A percentile compares a stretch with the other conserved stretches of the same genome.
These are phyloP conservation scores for Calliphora vicina DNA, from an alignment of 1,140 invertebrate species.

Conservation along the genomic window DNA sequence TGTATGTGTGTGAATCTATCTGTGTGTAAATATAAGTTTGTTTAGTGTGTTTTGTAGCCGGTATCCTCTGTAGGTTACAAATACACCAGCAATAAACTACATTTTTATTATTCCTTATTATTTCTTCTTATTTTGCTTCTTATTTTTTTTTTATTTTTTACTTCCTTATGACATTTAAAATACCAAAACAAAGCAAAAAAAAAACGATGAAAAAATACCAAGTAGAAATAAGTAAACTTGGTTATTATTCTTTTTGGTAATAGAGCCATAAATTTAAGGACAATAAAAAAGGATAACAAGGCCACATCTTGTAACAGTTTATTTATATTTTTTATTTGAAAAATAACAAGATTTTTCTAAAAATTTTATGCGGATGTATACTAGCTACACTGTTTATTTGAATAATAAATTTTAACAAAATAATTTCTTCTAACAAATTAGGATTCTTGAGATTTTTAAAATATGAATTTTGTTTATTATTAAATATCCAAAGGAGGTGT, in stretches of 20 bases:
- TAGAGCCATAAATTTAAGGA: slow-evolving; percentile 29
- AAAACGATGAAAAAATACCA: neutral
- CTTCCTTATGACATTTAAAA: neutral
- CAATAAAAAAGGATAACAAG: slow-evolving; percentile 23
- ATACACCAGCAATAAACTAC: neutral
- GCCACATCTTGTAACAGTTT: slow-evolving; percentile 34
- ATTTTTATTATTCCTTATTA: neutral
- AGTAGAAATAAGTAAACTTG: neutral
- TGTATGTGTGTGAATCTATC: too few species aligned
- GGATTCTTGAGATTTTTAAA: too few species aligned
- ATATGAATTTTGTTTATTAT: too few species aligned
- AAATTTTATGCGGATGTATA: neutral
- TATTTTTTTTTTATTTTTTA: neutral
- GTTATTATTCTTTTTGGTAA: slow-evolving; percentile 21
- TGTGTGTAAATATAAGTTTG: too few species aligned
- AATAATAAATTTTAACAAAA: too few species aligned
- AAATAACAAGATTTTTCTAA: neutral
- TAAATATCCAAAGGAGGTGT: too few species aligned
- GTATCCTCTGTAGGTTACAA: neutral
- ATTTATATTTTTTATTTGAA: neutral
- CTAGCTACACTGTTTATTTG: neutral
- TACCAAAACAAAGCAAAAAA: neutral
- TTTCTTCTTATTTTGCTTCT: neutral
- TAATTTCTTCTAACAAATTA: too few species aligned
- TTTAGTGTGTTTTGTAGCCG: neutral